Evolutionary conservation across 2,113 vertebrate species (phyloP).

Genomic region (Artemisiospiza belli): DNA sequence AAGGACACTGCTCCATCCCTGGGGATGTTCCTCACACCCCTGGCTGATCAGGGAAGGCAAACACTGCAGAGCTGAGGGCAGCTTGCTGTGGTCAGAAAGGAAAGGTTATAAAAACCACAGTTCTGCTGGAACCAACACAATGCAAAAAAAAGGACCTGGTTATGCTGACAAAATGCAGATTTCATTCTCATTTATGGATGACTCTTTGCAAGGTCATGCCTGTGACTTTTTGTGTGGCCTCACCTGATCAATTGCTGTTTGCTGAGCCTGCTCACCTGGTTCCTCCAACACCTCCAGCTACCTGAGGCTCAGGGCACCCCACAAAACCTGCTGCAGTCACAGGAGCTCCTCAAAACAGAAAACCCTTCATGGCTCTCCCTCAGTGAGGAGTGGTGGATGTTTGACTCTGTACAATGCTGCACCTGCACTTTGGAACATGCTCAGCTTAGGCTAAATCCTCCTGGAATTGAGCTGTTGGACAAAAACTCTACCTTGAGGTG

Average conservation of each 20-base stretch:
- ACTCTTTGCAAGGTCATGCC: background rate
- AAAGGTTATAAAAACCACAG: background rate
- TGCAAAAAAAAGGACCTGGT: background rate
- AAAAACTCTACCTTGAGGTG: background rate
- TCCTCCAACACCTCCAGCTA: background rate
- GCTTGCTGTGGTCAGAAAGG: background rate
- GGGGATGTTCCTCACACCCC: background rate
- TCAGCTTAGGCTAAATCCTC: background rate
- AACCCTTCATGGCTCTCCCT: background rate
- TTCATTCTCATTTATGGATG: background rate
- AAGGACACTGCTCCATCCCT: background rate
- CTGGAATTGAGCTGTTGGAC: background rate
- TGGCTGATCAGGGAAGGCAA: background rate
- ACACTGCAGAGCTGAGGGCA: background rate
- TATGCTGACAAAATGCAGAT: background rate
- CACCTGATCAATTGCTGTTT: background rate
- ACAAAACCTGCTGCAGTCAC: background rate
- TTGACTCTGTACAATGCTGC: background rate
- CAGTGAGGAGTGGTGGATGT: accelerated
- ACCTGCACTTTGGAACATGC: background rate
- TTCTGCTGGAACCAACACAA: background rate
- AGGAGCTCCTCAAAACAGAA: background rate
- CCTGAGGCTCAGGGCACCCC: background rate
- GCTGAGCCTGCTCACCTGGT: background rate
- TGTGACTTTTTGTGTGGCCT: background rate